A percentile compares a stretch with the other conserved stretches of the same genome.
Evolutionary conservation across 1,140 invertebrate species (phyloP).

Genomic region (Scaptomyza montana): DNA sequence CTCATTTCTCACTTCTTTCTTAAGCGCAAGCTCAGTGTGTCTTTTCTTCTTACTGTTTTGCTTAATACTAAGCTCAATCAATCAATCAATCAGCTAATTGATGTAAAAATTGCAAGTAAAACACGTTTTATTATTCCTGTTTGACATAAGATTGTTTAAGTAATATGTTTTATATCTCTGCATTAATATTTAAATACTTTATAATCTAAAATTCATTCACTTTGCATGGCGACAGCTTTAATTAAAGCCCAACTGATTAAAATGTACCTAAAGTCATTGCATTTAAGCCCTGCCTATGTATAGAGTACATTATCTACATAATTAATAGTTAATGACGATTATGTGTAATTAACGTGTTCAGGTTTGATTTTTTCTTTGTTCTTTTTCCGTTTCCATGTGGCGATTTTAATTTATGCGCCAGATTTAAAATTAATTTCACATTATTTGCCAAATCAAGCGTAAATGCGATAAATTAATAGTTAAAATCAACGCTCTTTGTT

Average conservation of each 20-base stretch:
- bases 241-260: conserved; percentile 27
- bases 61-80: too few species aligned
- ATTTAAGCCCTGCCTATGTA: background rate
- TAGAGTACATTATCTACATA: conserved; percentile 58
- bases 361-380: background rate
- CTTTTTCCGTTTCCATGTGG: background rate
- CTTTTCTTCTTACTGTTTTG: too few species aligned
- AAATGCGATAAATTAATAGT: conserved; percentile 77
- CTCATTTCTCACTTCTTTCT: too few species aligned
- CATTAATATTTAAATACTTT: background rate
- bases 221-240: background rate
- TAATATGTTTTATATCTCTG: background rate
- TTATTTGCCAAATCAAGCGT: conserved; percentile 72
- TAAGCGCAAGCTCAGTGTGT: too few species aligned
- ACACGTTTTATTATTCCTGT: background rate
- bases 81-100: too few species aligned
- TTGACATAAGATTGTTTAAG: background rate
- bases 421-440: conserved; percentile 73
- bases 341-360: conserved; percentile 60
- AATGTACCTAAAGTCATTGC: conserved; percentile 8
- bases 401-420: conserved; percentile 59
- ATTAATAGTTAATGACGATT: conserved; percentile 78
- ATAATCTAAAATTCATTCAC: background rate
- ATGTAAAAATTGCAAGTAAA: too few species aligned
- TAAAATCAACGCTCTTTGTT: conserved; percentile 33